These are phyloP conservation scores for Pitta sordida DNA, from an alignment of 2,113 vertebrate genomes.

Conservation along the genomic window DNA sequence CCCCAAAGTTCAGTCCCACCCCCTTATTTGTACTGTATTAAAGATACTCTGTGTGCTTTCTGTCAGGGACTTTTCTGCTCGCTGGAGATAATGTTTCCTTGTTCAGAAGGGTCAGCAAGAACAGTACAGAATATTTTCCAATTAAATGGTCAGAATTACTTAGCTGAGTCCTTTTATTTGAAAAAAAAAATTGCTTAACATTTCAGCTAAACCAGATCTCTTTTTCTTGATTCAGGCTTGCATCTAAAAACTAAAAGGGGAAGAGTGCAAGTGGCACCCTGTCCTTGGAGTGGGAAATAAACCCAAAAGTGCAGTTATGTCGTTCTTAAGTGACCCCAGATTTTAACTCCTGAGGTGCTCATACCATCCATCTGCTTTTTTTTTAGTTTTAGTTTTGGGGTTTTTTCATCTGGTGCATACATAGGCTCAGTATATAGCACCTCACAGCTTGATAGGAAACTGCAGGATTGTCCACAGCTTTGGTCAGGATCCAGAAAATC, in stretches of 20 bases:
- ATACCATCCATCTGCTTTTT: neutral
- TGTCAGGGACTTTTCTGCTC: neutral
- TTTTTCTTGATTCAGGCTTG: neutral
- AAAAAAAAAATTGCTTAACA: neutral
- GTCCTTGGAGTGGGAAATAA: neutral
- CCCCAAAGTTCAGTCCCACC: constrained; percentile 41
- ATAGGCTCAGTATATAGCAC: neutral
- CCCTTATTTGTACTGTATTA: constrained; percentile 10
- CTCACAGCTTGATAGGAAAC: neutral
- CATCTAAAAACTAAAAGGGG: neutral
- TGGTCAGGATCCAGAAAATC: neutral
- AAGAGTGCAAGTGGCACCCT: neutral
- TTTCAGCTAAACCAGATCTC: constrained; percentile 10
- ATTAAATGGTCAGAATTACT: constrained; percentile 1
- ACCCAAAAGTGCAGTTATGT: neutral
- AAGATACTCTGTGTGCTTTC: constrained; percentile 21
- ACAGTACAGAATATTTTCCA: constrained; percentile 25
- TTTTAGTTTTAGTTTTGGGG: neutral
- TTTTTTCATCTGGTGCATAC: neutral
- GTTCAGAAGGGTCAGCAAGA: constrained; percentile 35
- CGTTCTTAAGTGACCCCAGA: neutral
- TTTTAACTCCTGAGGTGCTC: neutral
- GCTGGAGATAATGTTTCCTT: constrained; percentile 39
- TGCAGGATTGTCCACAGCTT: neutral
- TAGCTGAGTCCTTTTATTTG: neutral